A percentile compares a stretch with the other conserved stretches of the same genome.
phyloP scores from a whole-genome alignment of 2,888 invertebrate genomes.

The Campoletis raptor region DNA sequence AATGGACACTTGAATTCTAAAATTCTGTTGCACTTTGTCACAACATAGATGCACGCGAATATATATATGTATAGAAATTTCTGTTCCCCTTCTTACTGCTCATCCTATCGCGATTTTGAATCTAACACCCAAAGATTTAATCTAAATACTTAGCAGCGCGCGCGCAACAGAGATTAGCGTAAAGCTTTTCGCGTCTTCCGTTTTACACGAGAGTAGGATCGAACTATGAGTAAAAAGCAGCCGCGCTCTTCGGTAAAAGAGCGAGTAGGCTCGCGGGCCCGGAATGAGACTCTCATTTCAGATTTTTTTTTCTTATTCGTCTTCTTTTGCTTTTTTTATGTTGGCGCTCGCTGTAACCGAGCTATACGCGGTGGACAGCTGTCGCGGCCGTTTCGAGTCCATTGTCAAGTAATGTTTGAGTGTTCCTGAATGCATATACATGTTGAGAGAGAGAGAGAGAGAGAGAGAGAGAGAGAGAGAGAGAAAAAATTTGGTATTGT shows the following conservation, averaged over 20 bases:
- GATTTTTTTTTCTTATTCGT: slow-evolving; percentile 20
- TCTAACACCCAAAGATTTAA: slow-evolving; percentile 61
- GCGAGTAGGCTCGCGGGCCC: slow-evolving; percentile 1
- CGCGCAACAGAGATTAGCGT: slow-evolving; percentile 44
- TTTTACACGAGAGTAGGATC: slow-evolving; percentile 29
- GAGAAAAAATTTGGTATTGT: slow-evolving; percentile 83
- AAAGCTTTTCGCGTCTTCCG: slow-evolving; percentile 55
- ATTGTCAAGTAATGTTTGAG: slow-evolving; percentile 84
- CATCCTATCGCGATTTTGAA: slow-evolving; percentile 55
- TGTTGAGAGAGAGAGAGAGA: slow-evolving; percentile 2
- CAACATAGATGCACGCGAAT: slow-evolving; percentile 7
- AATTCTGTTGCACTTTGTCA: slow-evolving; percentile 33
- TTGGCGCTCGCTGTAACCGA: slow-evolving; percentile 59
- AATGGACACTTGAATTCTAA: slow-evolving; percentile 30
- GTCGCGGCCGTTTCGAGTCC: slow-evolving; percentile 81
- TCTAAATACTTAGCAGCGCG: slow-evolving; percentile 51
- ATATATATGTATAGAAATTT: slow-evolving; percentile 20
- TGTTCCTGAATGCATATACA: slow-evolving; percentile 79
- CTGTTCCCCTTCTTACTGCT: slow-evolving; percentile 19
- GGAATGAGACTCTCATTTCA: slow-evolving; percentile 40
- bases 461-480: slow-evolving; percentile 61
- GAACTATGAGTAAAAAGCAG: background rate
- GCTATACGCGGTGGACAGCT: slow-evolving; percentile 82
- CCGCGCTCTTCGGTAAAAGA: slow-evolving; percentile 5
- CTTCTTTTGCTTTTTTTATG: slow-evolving; percentile 58